A percentile compares a stretch with the other conserved stretches of the same genome.
Conservation (phyloP, 1,140 invertebrate species). For the Aphis craccivora region DNA sequence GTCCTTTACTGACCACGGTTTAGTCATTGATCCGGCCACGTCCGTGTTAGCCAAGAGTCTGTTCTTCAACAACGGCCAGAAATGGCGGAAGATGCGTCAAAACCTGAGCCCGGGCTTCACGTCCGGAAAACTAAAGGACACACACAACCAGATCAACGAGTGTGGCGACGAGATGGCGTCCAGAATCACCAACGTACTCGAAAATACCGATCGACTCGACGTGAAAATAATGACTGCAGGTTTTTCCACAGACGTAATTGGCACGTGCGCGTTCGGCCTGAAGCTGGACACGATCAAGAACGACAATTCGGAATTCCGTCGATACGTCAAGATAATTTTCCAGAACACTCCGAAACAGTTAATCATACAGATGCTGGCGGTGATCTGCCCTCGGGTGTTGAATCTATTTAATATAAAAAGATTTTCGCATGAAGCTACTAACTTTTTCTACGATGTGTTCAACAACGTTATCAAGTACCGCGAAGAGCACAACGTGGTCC, state of each 20-base stretch:
- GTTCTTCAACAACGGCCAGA: slow-evolving; percentile 65
- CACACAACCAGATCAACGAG: slow-evolving; percentile 67
- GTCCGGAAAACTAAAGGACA: slow-evolving; percentile 68
- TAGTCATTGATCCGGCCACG: slow-evolving; percentile 57
- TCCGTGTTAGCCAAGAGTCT: slow-evolving; percentile 68
- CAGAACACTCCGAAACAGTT: neutral
- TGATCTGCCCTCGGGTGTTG: no score
- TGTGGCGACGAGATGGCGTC: slow-evolving; percentile 60
- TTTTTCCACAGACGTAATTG: slow-evolving; percentile 69
- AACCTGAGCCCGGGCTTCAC: slow-evolving; percentile 70
- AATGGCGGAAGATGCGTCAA: slow-evolving; percentile 67
- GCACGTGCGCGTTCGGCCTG: slow-evolving; percentile 69
- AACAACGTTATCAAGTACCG: slow-evolving; percentile 61
- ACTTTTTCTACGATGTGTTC: slow-evolving; percentile 61
- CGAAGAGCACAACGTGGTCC: slow-evolving; percentile 59
- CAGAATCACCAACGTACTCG: neutral
- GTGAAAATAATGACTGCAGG: slow-evolving; percentile 66
- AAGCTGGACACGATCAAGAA: slow-evolving; percentile 67
- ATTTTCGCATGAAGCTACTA: slow-evolving; percentile 41
- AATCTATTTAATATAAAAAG: neutral
- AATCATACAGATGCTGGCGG: no score
- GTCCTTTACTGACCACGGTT: slow-evolving; percentile 62
- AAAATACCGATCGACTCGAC: slow-evolving; percentile 63
- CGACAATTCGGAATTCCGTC: slow-evolving; percentile 66
- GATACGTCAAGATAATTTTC: neutral